Evolutionary conservation across 2,113 vertebrate species (phyloP), one percentile per base, ranked within the genome.

Genomic region (Prionailurus bengalensis): DNA sequence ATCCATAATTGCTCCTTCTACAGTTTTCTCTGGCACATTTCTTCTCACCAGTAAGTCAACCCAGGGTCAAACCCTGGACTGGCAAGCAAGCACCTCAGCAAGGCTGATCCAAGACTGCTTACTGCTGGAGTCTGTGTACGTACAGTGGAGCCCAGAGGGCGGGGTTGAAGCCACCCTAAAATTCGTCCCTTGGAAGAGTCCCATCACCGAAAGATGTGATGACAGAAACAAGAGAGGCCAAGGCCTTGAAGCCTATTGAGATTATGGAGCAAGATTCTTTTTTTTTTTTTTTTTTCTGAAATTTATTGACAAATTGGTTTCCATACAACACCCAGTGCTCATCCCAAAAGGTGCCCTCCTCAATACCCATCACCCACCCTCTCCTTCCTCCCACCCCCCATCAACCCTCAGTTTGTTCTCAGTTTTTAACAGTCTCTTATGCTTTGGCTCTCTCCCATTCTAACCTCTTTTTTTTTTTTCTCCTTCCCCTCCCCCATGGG

Each of bases 101-200:
- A 85, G 21, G 36, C 42, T 78, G 31, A 39, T 80, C 31, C 68
- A 80, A 17, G 21, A 29, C 42, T 68, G 53, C 39, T 42, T 73
- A 39, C n/a, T 23, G 13, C 6, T 39, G 16, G 10, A 48, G 21
- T 12, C 27, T 36, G 15, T 5, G 13, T 76, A 27, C 39, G 7
- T 0, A 31, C 12, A 7, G 5, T 12, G 42, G 21, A 7, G 17
- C 53, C 3, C 5, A 14, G 0, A 51, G 7, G 61, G 23, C 71
- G 78, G 21, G 25, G 42, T n/a, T 31, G 51, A 85, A 74, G 66
- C 31, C 63, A 68, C 45, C 12, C 5, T 21, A 33, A n/a, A 14
- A 45, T 55, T 11, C 12, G 68, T 71, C 21, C 3, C n/a, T 11
- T 61, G 7, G 7, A 81, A 95, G 1, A 78, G 27, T 19, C 53